Base-by-base conservation (phyloP, 1,140 invertebrate species). In the Apolygus lucorum region DNA sequence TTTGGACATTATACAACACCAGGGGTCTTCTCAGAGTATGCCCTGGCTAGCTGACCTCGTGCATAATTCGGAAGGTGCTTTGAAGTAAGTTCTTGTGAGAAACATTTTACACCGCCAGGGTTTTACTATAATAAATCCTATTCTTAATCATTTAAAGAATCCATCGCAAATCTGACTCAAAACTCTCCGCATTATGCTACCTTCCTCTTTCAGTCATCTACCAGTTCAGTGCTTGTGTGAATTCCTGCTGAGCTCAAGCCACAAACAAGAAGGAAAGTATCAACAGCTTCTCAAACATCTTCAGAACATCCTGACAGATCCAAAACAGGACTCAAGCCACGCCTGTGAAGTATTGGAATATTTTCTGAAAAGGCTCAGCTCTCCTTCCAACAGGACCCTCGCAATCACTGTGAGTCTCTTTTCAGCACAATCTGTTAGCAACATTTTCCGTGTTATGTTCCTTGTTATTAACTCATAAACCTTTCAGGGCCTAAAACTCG, bases 141-240 rank as follows among this genome's bases (percentile, higher is more conserved):
- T n/a, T n/a, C n/a, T n/a, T n/a, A n/a, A n/a, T n/a, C n/a, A n/a
- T n/a, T n/a, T n/a, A n/a, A n/a, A n/a, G n/a, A n/a, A n/a, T n/a
- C n/a, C n/a, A n/a, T n/a, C n/a, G n/a, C n/a, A n/a, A n/a, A n/a
- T n/a, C n/a, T n/a, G n/a, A n/a, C n/a, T n/a, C n/a, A n/a, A n/a
- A n/a, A n/a, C n/a, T n/a, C 17, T 11, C n/a, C 24, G 59, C 17
- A 62, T 2, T 22, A 1, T 52, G 25, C 25, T 63, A 42, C 29
- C 28, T 67, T 49, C 63, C n/a, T 69, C 29, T 76, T 76, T 83
- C 69, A 86, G 90, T 75, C 89, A 94, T 70, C 79, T 98, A 8
- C 95, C 95, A 0, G 93, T 98, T 25, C 95, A 97, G 75, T 97
- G 95, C 79, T 82, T 98, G 2, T 98, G 95, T 81, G 95, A 98